phyloP scores from a whole-genome alignment of 1,140 invertebrate genomes.

The Trichomalopsis sarcophagae region DNA sequence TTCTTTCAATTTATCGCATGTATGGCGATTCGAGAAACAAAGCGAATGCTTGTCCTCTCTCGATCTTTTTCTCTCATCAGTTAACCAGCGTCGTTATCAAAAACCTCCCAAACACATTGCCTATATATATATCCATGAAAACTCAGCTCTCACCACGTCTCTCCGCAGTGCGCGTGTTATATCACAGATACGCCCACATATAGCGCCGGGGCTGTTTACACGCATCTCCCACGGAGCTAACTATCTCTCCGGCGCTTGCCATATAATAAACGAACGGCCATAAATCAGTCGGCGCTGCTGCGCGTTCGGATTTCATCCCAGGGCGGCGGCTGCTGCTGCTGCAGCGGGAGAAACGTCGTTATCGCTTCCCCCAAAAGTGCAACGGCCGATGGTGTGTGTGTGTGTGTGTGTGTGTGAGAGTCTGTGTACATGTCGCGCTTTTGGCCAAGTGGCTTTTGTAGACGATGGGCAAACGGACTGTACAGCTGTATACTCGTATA shows the following conservation, averaged over 20 bases:
- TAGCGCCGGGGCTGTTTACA: background rate
- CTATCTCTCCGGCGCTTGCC: background rate
- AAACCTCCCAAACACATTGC: too few species aligned
- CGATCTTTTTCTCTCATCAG: too few species aligned
- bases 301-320: background rate
- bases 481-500: background rate
- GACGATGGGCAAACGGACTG: slow-evolving; percentile 10
- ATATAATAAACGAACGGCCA: slow-evolving; percentile 24
- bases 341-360: background rate
- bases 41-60: too few species aligned
- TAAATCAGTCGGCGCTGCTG: slow-evolving; percentile 11
- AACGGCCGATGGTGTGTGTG: background rate
- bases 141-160: background rate
- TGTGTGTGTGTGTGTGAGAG: too few species aligned
- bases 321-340: too few species aligned
- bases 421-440: background rate
- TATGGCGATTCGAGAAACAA: too few species aligned
- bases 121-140: background rate
- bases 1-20: too few species aligned
- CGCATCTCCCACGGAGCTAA: slow-evolving; percentile 2
- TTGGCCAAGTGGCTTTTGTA: slow-evolving; percentile 6
- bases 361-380: slow-evolving; percentile 23
- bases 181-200: background rate
- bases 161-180: background rate
- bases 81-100: too few species aligned